Percentiles rank a stretch among this genome's conserved stretches.
phyloP scores from a whole-genome alignment of 2,113 vertebrate species.

The Antigone vipio region DNA sequence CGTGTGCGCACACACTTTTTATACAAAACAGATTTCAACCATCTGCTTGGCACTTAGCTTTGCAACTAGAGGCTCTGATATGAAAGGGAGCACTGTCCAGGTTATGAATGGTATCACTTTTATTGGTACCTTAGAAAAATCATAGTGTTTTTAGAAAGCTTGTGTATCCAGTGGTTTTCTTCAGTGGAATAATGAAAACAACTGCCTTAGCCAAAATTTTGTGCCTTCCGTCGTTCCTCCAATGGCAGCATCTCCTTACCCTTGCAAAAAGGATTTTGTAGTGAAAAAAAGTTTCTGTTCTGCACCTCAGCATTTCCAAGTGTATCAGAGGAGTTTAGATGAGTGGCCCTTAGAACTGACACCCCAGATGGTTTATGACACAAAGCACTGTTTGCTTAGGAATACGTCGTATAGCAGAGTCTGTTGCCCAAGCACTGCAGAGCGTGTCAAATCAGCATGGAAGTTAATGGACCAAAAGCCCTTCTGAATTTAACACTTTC shows the following conservation, averaged over 20 bases:
- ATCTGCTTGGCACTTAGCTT: constrained; percentile 79
- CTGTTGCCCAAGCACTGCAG: constrained; percentile 69
- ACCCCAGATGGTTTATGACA: constrained; percentile 80
- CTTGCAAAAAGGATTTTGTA: constrained; percentile 13
- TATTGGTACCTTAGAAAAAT: constrained; percentile 73
- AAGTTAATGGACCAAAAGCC: constrained; percentile 75
- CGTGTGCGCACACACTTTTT: constrained; percentile 66
- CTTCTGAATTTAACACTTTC: constrained; percentile 72
- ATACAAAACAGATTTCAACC: constrained; percentile 81
- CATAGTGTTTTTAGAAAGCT: constrained; percentile 49
- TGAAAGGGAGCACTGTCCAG: constrained; percentile 80
- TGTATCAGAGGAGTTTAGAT: constrained; percentile 32
- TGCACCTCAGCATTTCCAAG: constrained; percentile 65
- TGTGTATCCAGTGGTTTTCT: constrained; percentile 62
- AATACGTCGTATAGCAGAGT: constrained; percentile 64
- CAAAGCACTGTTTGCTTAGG: constrained; percentile 78
- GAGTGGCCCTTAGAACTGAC: constrained; percentile 60
- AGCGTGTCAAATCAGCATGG: constrained; percentile 74
- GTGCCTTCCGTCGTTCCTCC: constrained; percentile 11
- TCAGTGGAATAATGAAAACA: constrained; percentile 65
- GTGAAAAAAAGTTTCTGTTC: constrained; percentile 47
- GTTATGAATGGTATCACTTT: constrained; percentile 76
- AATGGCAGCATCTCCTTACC: constrained; percentile 22
- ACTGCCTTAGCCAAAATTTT: constrained; percentile 53
- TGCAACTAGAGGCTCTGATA: constrained; percentile 70